Percentiles rank a stretch among this genome's conserved stretches.
These are phyloP conservation scores for Drosophila hamatofila DNA, from an alignment of 2,888 invertebrate genomes.

Conservation along the genomic window DNA sequence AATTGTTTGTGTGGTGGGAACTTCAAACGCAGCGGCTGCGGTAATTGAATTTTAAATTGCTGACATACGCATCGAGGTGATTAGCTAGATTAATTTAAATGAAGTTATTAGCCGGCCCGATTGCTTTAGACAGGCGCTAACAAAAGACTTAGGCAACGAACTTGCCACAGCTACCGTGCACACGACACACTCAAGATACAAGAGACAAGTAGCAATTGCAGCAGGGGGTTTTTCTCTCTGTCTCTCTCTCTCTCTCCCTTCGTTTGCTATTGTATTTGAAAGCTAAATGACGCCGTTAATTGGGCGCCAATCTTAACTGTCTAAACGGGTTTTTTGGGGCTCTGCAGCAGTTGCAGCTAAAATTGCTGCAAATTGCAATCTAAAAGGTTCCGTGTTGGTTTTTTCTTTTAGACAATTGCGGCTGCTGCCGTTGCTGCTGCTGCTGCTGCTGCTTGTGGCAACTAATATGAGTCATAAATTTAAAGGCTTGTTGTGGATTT, in stretches of 20 bases:
- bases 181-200: slow-evolving; percentile 11
- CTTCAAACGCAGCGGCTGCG: slow-evolving; percentile 52
- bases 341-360: slow-evolving; percentile 56
- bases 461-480: slow-evolving; percentile 78
- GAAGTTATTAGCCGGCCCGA: slow-evolving; percentile 68
- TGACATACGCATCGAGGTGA: slow-evolving; percentile 41
- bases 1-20: slow-evolving; percentile 64
- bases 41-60: slow-evolving; percentile 78
- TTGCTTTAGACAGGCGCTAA: slow-evolving; percentile 62
- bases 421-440: slow-evolving; percentile 35
- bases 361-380: slow-evolving; percentile 77
- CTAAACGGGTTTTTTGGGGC: slow-evolving; percentile 47
- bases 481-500: slow-evolving; percentile 65
- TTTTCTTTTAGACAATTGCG: slow-evolving; percentile 17
- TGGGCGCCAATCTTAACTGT: slow-evolving; percentile 68
- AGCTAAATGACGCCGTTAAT: slow-evolving; percentile 76
- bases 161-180: slow-evolving; percentile 29
- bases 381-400: slow-evolving; percentile 78
- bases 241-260: slow-evolving; percentile 8
- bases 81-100: slow-evolving; percentile 72
- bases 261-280: slow-evolving; percentile 61
- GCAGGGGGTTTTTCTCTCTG: slow-evolving; percentile 7
- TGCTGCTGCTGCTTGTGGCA: slow-evolving; percentile 39
- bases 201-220: slow-evolving; percentile 37
- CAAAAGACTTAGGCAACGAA: slow-evolving; percentile 69